Evolutionary conservation across 2,888 invertebrate genomes (phyloP), one percentile per base, ranked within the genome.

Genomic region (Hydrotaea diabolus): DNA sequence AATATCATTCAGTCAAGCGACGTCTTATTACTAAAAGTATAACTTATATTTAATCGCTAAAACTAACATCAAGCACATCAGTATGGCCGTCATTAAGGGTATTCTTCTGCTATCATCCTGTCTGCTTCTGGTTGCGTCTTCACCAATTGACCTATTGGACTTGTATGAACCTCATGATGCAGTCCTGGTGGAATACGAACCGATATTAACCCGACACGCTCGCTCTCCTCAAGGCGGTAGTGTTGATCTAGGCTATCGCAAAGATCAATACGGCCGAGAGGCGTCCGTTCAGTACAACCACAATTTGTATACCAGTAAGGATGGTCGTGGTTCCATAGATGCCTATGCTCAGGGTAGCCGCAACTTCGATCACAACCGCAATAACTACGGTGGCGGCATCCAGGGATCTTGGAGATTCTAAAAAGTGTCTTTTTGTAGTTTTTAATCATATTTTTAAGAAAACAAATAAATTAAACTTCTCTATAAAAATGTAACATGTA

Each of bases 301-400:
- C 0, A 89, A 90, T 86, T 66, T 90, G 0, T 88, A 69, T 19
- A 87, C 81, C 39, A 88, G 88, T n/a, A 23, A 74, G 0, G 87
- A 90, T 87, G 89, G 89, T 9, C 87, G 86, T 81, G 88, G 88
- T 80, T 85, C 62, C 13, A 64, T 90, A 8, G 89, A 89, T 75
- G 90, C 89, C 76, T 87, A 89, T 75, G 90, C 89, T 7, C 87
- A 88, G 72, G 89, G 87, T 31, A 85, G 82, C 15, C 82, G 88
- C 0, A 88, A 89, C 64, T 88, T 88, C 11, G 88, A 89, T 59
- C 9, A 66, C 0, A 87, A 89, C 72, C 88, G 86, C 23, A 90
- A 88, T 57, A 8, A 87, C 73, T 87, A 77, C 31, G 86, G 85
- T 19, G 89, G 87, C 7, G 89, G 89, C 21, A 49, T 90, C 7